phyloP scores from a whole-genome alignment of 2,113 vertebrate genomes.

The Blennius ocellaris region DNA sequence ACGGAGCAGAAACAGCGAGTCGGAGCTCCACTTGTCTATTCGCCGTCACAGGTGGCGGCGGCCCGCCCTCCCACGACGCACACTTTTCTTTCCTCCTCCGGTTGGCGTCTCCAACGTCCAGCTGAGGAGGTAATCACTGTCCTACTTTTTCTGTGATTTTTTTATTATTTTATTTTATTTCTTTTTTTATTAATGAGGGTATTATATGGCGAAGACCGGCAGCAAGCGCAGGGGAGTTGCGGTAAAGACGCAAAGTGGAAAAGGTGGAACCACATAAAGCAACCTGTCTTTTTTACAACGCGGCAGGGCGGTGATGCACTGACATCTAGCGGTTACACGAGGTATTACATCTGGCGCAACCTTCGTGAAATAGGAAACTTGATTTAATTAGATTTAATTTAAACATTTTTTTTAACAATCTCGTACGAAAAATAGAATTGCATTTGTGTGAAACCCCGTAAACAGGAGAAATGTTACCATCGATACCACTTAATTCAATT shows the following conservation, averaged over 20 bases:
- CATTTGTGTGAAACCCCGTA: too few species aligned
- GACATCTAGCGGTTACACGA: slow-evolving; percentile 38
- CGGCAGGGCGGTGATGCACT: slow-evolving; percentile 5
- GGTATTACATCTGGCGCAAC: neutral
- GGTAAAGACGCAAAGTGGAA: slow-evolving; percentile 13
- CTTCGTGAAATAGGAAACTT: too few species aligned
- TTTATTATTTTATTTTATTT: too few species aligned
- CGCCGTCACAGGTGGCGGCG: slow-evolving; percentile 75
- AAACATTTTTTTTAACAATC: too few species aligned
- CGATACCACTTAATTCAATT: too few species aligned
- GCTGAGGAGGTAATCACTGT: neutral
- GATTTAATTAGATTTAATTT: too few species aligned
- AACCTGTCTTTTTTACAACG: slow-evolving; percentile 7
- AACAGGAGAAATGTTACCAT: too few species aligned
- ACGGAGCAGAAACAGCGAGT: slow-evolving; percentile 3
- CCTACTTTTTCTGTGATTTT: neutral
- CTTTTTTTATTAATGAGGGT: too few species aligned
- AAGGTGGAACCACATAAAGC: slow-evolving; percentile 17
- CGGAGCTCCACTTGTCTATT: slow-evolving; percentile 23
- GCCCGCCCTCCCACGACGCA: slow-evolving; percentile 46
- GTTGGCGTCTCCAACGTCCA: too few species aligned
- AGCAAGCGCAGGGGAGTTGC: neutral
- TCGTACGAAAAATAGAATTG: too few species aligned
- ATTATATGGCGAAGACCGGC: neutral
- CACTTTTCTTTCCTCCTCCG: slow-evolving; percentile 1